A percentile compares a stretch with the other conserved stretches of the same genome.
These are phyloP conservation scores for Lamprologus tigripictilis DNA, from an alignment of 2,113 vertebrate genomes.

Conservation along the genomic window DNA sequence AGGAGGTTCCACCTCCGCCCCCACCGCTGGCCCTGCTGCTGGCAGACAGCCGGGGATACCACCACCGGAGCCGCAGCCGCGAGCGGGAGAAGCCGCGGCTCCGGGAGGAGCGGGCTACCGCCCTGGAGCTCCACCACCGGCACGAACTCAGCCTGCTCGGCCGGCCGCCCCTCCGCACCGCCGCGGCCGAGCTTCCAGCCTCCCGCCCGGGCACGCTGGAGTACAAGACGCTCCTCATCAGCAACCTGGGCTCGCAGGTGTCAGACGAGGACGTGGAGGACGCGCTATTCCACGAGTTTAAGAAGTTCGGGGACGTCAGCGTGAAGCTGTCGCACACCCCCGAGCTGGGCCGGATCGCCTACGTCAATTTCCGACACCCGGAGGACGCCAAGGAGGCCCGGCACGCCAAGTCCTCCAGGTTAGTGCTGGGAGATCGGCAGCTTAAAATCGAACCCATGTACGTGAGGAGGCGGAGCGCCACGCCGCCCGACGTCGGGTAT, in stretches of 20 bases:
- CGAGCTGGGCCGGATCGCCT: conserved; percentile 90
- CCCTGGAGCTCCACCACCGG: conserved; percentile 73
- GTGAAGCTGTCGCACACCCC: conserved; percentile 93
- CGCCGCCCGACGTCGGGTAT: conserved; percentile 80
- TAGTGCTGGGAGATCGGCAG: conserved; percentile 85
- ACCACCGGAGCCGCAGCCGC: conserved; percentile 73
- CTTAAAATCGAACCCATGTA: conserved; percentile 95
- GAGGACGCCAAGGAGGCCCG: conserved; percentile 91
- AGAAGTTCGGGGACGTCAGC: conserved; percentile 94
- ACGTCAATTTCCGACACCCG: conserved; percentile 92
- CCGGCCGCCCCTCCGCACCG: conserved; percentile 55
- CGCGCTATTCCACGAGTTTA: conserved; percentile 93
- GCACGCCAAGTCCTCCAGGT: conserved; percentile 81
- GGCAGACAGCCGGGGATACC: conserved; percentile 68
- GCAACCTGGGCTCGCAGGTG: conserved; percentile 89
- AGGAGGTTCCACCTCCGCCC: conserved; percentile 68
- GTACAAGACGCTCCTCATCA: conserved; percentile 94
- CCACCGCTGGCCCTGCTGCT: conserved; percentile 69
- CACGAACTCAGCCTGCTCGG: conserved; percentile 63
- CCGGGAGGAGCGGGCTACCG: conserved; percentile 69
- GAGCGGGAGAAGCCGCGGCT: conserved; percentile 77
- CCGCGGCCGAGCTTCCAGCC: conserved; percentile 55
- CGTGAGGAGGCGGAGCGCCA: conserved; percentile 71
- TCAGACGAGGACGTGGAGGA: conserved; percentile 94
- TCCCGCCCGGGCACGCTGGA: conserved; percentile 69